Conservation (phyloP, 1,140 invertebrate genomes). For the Heliconius congener region DNA sequence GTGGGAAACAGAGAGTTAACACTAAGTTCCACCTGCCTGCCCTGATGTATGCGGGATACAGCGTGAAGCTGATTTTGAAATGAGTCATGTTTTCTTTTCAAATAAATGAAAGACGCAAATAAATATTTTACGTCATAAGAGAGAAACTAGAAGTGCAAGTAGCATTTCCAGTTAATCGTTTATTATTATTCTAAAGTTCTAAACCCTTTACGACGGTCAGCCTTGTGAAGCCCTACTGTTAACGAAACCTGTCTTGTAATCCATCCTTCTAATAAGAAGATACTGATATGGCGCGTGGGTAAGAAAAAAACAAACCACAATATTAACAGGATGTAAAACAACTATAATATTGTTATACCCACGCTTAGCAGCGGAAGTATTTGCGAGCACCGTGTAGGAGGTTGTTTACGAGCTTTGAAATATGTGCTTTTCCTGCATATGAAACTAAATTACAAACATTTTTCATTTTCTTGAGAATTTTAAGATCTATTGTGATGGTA, state of each 20-base stretch:
- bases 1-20: too few relatives aligned
- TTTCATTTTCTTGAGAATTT: background rate
- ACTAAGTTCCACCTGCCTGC: too few relatives aligned
- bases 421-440: conserved; percentile 4
- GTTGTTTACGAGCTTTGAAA: conserved; percentile 10
- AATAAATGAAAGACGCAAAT: background rate
- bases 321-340: conserved; percentile 11
- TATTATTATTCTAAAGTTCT: conserved; percentile 5
- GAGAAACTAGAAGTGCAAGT: conserved; percentile 23
- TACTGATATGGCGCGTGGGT: background rate
- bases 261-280: background rate
- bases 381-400: conserved; percentile 7
- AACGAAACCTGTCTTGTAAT: conserved; percentile 1
- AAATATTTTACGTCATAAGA: background rate
- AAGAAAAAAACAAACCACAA: background rate
- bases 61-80: too few relatives aligned
- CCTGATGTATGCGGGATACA: too few relatives aligned
- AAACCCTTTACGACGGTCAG: conserved; percentile 23
- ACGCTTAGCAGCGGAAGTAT: conserved; percentile 7
- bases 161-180: conserved; percentile 3
- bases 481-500: background rate
- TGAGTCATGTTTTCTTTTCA: background rate
- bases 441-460: conserved; percentile 3
- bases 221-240: conserved; percentile 20
- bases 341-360: conserved; percentile 14